Evolutionary conservation across 2,113 vertebrate species (phyloP), one percentile per base, ranked within the genome.

Genomic region (Leuciscus idus): DNA sequence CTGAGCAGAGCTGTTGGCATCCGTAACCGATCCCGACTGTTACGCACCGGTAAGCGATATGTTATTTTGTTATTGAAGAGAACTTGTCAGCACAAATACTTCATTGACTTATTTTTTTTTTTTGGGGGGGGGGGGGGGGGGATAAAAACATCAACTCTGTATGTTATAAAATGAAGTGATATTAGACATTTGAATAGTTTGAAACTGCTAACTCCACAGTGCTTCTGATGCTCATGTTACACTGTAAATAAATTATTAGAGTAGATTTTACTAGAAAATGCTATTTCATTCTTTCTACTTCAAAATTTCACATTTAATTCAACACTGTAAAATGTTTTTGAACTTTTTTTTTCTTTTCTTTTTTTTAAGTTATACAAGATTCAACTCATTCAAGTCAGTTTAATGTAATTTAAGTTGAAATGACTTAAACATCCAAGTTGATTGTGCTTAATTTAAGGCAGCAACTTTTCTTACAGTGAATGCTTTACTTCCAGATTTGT

Each of bases 11-110:
- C 28, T 75, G 33, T 70, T 81, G 78, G 72, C 55, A 57, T 23
- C 55, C 55, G 23, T 9, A 74, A 52, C 66, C 23, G 43, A 12
- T 76, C 23, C 61, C 59, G 19, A 74, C 48, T 26, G 4, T 50
- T 15, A 62, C 23, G 13, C 36, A 66, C 26, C 75, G 85, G 88
- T 89, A 89, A 85, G 83, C 6, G 39, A 82, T 57, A 33, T 68
- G 46, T 55, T 48, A 12, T 62, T 36, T 39, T 84, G 48, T 72
- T 66, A 46, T 55, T 36, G 26, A 77, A 48, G 57, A 81, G 23
- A 72, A 43, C 5, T 52, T 52, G 12, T 26, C 64, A 46, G 61
- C 30, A 26, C 8, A 10, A 30, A 68, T 55, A 82, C 72, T 48
- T 26, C 73, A 50, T 1, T 17, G 12, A 43, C 11, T n/a, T n/a